Base-by-base conservation (phyloP, 2,888 invertebrate species). In the Cremastobaeus sp. region DNA sequence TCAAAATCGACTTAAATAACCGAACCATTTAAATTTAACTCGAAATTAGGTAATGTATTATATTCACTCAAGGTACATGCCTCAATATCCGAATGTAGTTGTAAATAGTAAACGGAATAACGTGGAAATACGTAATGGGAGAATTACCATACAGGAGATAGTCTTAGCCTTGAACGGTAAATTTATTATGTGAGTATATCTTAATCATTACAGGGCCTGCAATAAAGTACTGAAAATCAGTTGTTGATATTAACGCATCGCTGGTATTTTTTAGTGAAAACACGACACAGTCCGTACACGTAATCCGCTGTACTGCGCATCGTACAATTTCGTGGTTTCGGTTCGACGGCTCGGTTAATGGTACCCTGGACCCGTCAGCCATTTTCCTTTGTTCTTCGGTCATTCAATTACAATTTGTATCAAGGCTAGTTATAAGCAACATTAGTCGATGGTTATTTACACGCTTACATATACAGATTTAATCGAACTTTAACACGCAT, bases 291-390 rank as follows among this genome's bases (percentile, higher is more conserved):
- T 62, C 41, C 18, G 54, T 59, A 62, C 60, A 34, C 64, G 59
- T 69, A 74, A 74, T 54, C 69, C 59, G 69, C 65, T 69, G 64
- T 69, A 69, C 62, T 69, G 69, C 54, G 74, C 60, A 74, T 69
- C 74, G 74, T 60, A 66, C 74, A 74, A 65, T 70, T 74, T 74
- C 70, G 71, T 64, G 71, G 76, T 75, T 74, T 77, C 76, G 76
- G 70, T 76, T 74, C 72, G 76, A 68, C 72, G 73, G 74, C 50
- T 72, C 66, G 60, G 74, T 72, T 78, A 78, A 78, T 75, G 72
- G 74, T 57, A 65, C 64, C 70, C 69, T 55, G 71, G 65, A 68
- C 73, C 68, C 68, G 50, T 50, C 60, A 39, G 64, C 55, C 70
- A n/a, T 76, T 64, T 45, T 32, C 73, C 73, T 77, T 78, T 77